Conservation (phyloP, 1,140 invertebrate genomes). For the Platyscapa corneri region DNA sequence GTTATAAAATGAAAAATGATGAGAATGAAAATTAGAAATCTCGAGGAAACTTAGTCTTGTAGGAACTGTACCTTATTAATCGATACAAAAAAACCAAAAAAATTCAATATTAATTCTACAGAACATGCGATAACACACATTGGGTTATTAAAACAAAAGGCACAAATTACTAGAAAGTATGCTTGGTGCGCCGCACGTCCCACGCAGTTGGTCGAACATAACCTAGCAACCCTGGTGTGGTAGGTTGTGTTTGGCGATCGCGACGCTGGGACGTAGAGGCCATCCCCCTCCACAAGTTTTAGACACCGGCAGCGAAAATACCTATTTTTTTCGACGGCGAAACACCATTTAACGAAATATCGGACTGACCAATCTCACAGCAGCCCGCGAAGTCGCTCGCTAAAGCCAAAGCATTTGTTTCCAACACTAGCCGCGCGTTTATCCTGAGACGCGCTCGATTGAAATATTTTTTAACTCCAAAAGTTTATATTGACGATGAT, state of each 20-base stretch:
- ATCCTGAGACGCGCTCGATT: background rate
- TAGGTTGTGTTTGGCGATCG: slow-evolving; percentile 2
- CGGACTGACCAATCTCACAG: slow-evolving; percentile 29
- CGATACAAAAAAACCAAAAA: slow-evolving; percentile 4
- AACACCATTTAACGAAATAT: slow-evolving; percentile 27
- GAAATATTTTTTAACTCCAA: background rate
- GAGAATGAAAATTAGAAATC: slow-evolving; percentile 34
- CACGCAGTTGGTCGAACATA: background rate
- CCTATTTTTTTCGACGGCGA: slow-evolving; percentile 5
- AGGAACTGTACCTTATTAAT: slow-evolving; percentile 45
- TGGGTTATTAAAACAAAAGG: slow-evolving; percentile 6
- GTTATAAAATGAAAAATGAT: slow-evolving; percentile 51
- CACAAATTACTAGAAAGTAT: background rate
- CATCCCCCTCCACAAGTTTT: background rate
- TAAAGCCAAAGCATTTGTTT: too few species aligned
- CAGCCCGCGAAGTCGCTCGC: background rate
- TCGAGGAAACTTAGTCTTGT: slow-evolving; percentile 44
- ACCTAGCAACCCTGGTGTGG: background rate
- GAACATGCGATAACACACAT: slow-evolving; percentile 18
- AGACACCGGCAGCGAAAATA: slow-evolving; percentile 12
- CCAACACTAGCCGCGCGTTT: too few species aligned
- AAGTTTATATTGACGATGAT: slow-evolving; percentile 17
- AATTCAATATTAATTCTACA: slow-evolving; percentile 5
- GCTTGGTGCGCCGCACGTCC: background rate
- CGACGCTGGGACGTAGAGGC: background rate